phyloP scores from a whole-genome alignment of 30 jellyfish, hydroid and myxozoan genomes.

The Aurelia sp. region DNA sequence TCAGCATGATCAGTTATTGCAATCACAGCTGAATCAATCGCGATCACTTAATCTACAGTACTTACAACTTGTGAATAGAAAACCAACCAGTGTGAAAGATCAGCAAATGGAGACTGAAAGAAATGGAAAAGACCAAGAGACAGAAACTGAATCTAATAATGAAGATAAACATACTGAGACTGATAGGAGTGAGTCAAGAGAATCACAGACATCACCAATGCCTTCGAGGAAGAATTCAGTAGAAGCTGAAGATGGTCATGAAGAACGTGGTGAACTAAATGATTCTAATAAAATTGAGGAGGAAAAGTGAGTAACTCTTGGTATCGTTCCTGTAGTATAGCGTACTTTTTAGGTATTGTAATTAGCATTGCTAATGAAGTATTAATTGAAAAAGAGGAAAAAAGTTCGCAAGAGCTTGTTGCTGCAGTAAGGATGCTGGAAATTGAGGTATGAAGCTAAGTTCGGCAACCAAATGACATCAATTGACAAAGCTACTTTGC shows the following conservation, averaged over 20 bases:
- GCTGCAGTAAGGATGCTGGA: too few species aligned
- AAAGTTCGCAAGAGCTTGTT: too few species aligned
- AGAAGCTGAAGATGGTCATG: constrained; percentile 22
- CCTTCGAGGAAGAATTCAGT: constrained; percentile 40
- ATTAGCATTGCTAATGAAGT: too few species aligned
- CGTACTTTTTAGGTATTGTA: too few species aligned
- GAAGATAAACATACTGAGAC: constrained; percentile 75
- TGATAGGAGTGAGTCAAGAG: constrained; percentile 58
- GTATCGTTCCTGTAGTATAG: too few species aligned
- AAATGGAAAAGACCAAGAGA: constrained; percentile 55
- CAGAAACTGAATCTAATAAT: constrained; percentile 48
- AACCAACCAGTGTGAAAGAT: constrained; percentile 45
- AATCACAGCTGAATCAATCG: constrained; percentile 54
- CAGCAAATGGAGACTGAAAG: constrained; percentile 51
- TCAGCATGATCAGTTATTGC: constrained; percentile 67
- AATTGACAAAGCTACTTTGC: too few species aligned
- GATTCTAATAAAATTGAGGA: too few species aligned
- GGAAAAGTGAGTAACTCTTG: too few species aligned
- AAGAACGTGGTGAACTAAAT: too few species aligned
- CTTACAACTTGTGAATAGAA: constrained; percentile 29
- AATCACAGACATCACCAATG: constrained; percentile 72
- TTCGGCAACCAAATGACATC: too few species aligned
- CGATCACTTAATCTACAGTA: constrained; percentile 55
- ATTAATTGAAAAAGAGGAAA: too few species aligned
- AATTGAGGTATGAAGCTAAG: too few species aligned